phyloP scores from a whole-genome alignment of 2,113 vertebrate species.

The Cygnus buccinator region DNA sequence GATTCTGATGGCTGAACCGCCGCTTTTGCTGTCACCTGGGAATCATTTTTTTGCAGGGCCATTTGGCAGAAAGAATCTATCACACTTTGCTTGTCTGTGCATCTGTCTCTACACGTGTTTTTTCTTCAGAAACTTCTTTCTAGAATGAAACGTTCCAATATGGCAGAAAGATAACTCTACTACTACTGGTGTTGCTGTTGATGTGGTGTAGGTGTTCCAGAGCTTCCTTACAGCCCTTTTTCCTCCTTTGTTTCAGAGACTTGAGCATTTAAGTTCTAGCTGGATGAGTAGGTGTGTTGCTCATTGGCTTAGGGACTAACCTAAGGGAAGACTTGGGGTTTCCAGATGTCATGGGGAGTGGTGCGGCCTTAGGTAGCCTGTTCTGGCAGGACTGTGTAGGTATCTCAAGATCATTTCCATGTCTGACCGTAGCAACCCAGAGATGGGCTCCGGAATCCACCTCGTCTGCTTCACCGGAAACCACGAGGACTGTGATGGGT shows the following conservation, averaged over 20 bases:
- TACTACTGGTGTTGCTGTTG: not conserved
- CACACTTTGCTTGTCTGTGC: accelerated
- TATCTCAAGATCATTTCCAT: not conserved
- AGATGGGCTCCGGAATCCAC: not conserved
- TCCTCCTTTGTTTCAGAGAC: not conserved
- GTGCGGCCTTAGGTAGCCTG: accelerated
- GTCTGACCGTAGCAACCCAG: not conserved
- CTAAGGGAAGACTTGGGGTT: not conserved
- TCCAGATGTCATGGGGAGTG: not conserved
- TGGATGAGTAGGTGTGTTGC: not conserved
- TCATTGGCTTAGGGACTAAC: not conserved
- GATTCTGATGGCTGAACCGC: not conserved
- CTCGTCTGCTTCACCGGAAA: not conserved
- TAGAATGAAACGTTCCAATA: not conserved
- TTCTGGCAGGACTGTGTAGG: not conserved
- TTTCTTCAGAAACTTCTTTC: not conserved
- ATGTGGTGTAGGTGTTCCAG: not conserved
- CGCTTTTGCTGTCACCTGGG: not conserved
- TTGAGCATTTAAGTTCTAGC: not conserved
- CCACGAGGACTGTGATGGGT: constrained; percentile 3
- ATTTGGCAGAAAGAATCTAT: not conserved
- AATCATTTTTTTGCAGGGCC: not conserved
- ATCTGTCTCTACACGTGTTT: not conserved
- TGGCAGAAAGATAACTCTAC: not conserved
- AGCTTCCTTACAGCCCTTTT: not conserved